Evolutionary conservation across 2,888 invertebrate genomes (phyloP).

Genomic region (Apoda limacodes): DNA sequence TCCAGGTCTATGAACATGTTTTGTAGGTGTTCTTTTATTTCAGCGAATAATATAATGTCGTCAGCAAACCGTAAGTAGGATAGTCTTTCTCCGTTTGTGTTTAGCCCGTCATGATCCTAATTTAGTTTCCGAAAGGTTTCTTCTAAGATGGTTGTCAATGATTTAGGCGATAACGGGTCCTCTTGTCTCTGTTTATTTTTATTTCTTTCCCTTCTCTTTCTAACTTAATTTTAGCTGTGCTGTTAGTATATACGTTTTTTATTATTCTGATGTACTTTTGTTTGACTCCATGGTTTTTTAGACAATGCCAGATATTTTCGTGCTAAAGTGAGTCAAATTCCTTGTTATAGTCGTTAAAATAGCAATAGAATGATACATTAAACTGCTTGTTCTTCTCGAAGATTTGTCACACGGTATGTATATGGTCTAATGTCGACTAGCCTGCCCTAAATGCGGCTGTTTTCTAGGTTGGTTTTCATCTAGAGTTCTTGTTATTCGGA

Average conservation of each 20-base stretch:
- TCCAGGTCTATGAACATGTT: constrained; percentile 1
- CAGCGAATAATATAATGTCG: constrained; percentile 2
- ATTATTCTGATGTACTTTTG: constrained; percentile 3
- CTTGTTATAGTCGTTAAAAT: too few relatives aligned
- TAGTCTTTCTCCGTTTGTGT: background rate
- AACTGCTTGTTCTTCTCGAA: too few relatives aligned
- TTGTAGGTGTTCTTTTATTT: background rate
- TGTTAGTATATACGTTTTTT: constrained; percentile 6
- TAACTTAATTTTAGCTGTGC: constrained; percentile 1
- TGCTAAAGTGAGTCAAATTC: too few relatives aligned
- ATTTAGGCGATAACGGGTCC: constrained; percentile 1
- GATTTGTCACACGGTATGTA: too few relatives aligned
- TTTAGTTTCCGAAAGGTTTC: too few relatives aligned
- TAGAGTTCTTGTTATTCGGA: background rate
- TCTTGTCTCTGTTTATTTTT: constrained; percentile 3
- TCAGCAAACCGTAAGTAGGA: constrained; percentile 3
- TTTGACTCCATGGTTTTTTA: constrained; percentile 1
- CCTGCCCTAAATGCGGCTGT: too few relatives aligned
- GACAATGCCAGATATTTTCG: constrained; percentile 1
- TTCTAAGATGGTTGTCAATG: too few relatives aligned
- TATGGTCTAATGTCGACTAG: too few relatives aligned
- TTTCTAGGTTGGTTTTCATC: background rate
- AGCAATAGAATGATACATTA: too few relatives aligned
- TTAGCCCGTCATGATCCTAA: too few relatives aligned
- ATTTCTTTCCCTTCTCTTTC: background rate